Percentiles rank a stretch among this genome's conserved stretches.
phyloP scores from a whole-genome alignment of 2,888 invertebrate genomes.

The Drosophila mayaguana region DNA sequence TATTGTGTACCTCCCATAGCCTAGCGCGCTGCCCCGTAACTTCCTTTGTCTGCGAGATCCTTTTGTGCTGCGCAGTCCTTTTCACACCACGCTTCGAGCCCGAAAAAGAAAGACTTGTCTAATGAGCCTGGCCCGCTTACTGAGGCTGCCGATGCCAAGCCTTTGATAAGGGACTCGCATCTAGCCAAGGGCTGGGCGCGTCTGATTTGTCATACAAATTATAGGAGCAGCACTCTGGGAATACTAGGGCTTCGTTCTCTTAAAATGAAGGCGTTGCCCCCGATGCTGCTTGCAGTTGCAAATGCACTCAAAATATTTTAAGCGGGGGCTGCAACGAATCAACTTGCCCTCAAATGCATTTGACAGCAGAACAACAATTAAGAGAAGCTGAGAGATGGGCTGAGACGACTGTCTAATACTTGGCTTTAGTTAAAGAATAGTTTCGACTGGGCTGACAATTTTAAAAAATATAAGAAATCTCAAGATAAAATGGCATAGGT shows the following conservation, averaged over 20 bases:
- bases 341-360: conserved; percentile 4
- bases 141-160: conserved; percentile 46
- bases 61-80: conserved; percentile 53
- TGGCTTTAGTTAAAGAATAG: not conserved
- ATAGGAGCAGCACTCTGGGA: conserved; percentile 25
- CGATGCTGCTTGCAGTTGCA: conserved; percentile 26
- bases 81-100: conserved; percentile 48
- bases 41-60: conserved; percentile 40
- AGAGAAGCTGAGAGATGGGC: not conserved
- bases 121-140: conserved; percentile 45
- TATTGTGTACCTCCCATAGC: conserved; percentile 36
- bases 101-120: conserved; percentile 26
- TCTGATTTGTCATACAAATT: conserved; percentile 61
- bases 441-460: not conserved
- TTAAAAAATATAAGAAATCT: not conserved
- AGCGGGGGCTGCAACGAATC: conserved; percentile 23
- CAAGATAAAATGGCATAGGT: not conserved
- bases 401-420: not conserved
- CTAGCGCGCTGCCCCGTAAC: not conserved
- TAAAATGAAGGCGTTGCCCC: conserved; percentile 6
- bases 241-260: not conserved
- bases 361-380: conserved; percentile 9
- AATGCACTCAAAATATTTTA: conserved; percentile 34
- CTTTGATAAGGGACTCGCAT: conserved; percentile 37
- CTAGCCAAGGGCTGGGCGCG: conserved; percentile 46